phyloP scores from a whole-genome alignment of 1,140 invertebrate genomes.

The Bombus superbus region DNA sequence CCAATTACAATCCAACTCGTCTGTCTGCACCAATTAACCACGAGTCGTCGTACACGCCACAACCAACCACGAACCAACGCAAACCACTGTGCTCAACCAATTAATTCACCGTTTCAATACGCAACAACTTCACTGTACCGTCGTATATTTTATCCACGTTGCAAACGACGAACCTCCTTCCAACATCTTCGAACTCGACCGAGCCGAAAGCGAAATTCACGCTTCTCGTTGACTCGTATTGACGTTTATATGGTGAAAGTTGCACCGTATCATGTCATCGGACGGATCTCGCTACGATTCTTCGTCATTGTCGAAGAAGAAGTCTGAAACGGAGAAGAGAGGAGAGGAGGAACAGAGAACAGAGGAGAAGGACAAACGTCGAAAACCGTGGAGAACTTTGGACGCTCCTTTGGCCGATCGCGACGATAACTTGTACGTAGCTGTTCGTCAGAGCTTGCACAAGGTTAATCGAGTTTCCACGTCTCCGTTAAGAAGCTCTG shows the following conservation, averaged over 20 bases:
- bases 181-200: neutral
- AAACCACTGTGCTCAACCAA: neutral
- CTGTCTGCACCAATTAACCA: conserved; percentile 3
- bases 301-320: too few relatives aligned
- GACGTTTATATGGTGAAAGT: neutral
- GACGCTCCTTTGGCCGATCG: neutral
- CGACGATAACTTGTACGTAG: conserved; percentile 22
- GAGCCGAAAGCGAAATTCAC: neutral
- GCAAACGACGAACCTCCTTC: neutral
- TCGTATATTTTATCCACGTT: neutral
- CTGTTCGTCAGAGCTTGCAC: conserved; percentile 22
- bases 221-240: neutral
- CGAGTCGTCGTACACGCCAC: too few relatives aligned
- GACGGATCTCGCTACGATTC: neutral
- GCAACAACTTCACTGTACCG: neutral
- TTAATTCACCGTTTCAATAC: neutral
- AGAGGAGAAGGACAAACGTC: neutral
- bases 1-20: neutral
- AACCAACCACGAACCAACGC: neutral
- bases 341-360: neutral
- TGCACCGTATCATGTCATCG: neutral
- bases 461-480: neutral
- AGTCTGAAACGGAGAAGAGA: fast-evolving
- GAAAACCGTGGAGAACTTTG: conserved; percentile 29
- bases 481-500: neutral